Conservation (phyloP, 1,140 invertebrate genomes). For the Colletes latitarsis region DNA sequence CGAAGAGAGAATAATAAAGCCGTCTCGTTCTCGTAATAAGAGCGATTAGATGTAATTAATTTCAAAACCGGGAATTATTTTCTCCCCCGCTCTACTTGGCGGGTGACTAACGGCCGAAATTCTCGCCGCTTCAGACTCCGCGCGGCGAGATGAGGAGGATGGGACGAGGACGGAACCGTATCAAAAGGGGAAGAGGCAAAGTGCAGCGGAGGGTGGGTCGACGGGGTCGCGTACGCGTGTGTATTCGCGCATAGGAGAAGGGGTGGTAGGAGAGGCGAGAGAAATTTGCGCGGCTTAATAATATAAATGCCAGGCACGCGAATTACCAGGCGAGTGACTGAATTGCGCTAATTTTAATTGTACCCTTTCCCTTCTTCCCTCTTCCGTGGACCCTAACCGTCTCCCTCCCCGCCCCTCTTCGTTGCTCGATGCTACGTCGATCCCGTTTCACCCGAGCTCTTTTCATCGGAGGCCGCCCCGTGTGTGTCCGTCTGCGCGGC, state of each 20-base stretch:
- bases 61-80: constrained; percentile 73
- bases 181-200: constrained; percentile 35
- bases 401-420: neutral
- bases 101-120: constrained; percentile 50
- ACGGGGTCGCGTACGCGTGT: constrained; percentile 22
- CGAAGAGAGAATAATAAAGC: constrained; percentile 71
- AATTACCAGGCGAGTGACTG: constrained; percentile 74
- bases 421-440: constrained; percentile 13
- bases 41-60: constrained; percentile 73
- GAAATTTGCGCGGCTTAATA: constrained; percentile 75
- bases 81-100: constrained; percentile 37
- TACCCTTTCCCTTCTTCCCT: constrained; percentile 63
- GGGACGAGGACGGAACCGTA: constrained; percentile 13
- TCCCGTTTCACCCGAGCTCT: neutral
- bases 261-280: constrained; percentile 43
- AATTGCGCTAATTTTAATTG: constrained; percentile 80
- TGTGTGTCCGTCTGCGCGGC: neutral
- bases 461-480: constrained; percentile 3
- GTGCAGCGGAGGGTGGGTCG: constrained; percentile 13
- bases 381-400: constrained; percentile 13
- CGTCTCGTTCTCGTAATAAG: constrained; percentile 66
- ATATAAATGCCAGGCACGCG: constrained; percentile 76
- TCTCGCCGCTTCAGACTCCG: constrained; percentile 17
- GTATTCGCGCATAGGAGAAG: constrained; percentile 24
- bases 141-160: neutral